These are phyloP conservation scores for Nephrotoma flavescens DNA, from an alignment of 2,888 invertebrate genomes.

Conservation along the genomic window DNA sequence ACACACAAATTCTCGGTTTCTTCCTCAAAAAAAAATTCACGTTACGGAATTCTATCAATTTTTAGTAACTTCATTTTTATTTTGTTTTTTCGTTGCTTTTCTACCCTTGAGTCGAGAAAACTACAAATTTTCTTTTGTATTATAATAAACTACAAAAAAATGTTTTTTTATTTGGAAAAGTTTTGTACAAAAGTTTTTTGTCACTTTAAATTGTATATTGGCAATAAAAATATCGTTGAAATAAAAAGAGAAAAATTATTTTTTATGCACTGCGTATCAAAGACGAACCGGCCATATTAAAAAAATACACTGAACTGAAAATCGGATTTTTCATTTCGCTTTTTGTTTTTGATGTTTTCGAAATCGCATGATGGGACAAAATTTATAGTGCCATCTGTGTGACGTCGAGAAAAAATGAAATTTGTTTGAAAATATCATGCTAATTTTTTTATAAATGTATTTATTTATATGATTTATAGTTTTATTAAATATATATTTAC, in stretches of 20 bases:
- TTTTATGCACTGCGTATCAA: constrained; percentile 8
- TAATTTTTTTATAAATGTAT: too few species aligned
- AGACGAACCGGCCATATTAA: constrained; percentile 9
- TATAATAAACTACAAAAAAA: background rate
- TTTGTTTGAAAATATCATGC: too few species aligned
- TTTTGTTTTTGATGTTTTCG: background rate
- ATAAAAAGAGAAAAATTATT: background rate
- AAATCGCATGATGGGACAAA: background rate
- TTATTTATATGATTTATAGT: too few species aligned
- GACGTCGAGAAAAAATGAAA: too few species aligned
- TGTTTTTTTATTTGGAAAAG: constrained; percentile 1
- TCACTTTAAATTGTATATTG: background rate
- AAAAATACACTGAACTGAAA: constrained; percentile 8
- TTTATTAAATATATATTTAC: too few species aligned
- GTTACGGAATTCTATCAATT: constrained; percentile 1
- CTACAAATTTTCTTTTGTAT: background rate
- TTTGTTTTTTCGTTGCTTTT: background rate
- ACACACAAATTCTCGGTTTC: background rate
- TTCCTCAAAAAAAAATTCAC: background rate
- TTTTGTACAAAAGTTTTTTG: background rate
- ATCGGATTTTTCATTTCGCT: background rate
- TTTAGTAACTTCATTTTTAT: constrained; percentile 6
- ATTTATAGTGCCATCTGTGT: background rate
- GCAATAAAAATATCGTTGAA: constrained; percentile 1
- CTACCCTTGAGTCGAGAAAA: background rate